phyloP scores from a whole-genome alignment of 2,888 invertebrate genomes.

The Agapostemon virescens region DNA sequence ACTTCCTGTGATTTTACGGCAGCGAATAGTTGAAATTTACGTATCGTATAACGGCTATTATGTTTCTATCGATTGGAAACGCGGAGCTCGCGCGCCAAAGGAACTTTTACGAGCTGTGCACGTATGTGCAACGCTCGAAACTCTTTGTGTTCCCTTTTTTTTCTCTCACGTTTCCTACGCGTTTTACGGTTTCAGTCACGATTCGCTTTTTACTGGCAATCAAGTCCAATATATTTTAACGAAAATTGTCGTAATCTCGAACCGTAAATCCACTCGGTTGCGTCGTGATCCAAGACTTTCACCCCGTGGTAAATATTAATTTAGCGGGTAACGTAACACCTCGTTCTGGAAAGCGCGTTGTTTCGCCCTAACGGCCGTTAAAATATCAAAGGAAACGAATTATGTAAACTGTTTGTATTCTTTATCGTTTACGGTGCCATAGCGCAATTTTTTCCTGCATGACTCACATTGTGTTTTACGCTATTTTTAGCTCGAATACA shows the following conservation, averaged over 20 bases:
- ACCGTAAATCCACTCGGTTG: conserved; percentile 16
- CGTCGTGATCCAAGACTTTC: conserved; percentile 42
- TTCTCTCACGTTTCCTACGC: neutral
- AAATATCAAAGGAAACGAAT: neutral
- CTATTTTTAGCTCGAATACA: neutral
- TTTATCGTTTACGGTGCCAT: neutral
- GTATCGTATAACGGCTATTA: neutral
- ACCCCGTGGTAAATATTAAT: conserved; percentile 40
- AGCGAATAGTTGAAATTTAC: conserved; percentile 5
- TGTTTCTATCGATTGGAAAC: neutral
- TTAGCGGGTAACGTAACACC: conserved; percentile 39
- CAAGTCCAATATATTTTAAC: neutral
- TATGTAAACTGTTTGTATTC: conserved; percentile 3
- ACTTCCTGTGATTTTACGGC: conserved; percentile 17
- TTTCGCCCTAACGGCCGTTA: conserved; percentile 9
- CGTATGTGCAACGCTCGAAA: neutral
- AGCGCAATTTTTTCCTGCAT: neutral
- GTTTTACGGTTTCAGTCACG: neutral
- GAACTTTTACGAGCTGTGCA: neutral
- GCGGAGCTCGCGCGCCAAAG: neutral
- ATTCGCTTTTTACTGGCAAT: neutral
- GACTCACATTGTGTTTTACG: neutral
- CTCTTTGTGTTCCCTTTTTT: neutral
- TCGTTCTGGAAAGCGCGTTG: conserved; percentile 12
- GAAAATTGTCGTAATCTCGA: conserved; percentile 23